Evolutionary conservation across 2,888 invertebrate genomes (phyloP), one percentile per base, ranked within the genome.

Genomic region (Rhamnusium bicolor): DNA sequence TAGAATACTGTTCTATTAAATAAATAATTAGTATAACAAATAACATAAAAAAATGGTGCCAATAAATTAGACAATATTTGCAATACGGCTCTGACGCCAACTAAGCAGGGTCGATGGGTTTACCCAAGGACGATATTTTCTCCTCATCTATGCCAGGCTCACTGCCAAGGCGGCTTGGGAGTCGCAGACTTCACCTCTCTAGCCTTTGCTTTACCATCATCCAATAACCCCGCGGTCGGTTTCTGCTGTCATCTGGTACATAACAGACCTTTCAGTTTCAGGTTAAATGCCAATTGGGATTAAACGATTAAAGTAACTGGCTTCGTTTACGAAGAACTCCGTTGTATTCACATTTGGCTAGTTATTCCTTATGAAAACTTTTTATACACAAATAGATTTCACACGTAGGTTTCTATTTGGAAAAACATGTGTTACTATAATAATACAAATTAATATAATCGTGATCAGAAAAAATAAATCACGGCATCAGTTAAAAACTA

Each of bases 61-160:
- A 6, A 14, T 6, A 18, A 18, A 18, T 2, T n/a, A 56, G 0
- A 2, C 12, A 62, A 49, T 46, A 62, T 24, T 46, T 27, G 21
- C 49, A 18, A 7, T n/a, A 47, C 76, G 76, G 58, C 21, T 68
- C 76, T 76, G 73, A n/a, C 29, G 49, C 51, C 60, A 63, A 69
- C 72, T 12, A 65, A 72, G 72, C 66, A 69, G 72, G 76, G 76
- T 76, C 76, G 76, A 76, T 74, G 75, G 68, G 73, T 76, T 73
- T 56, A 72, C 67, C 68, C 76, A 76, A 76, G 76, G 76, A 73
- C 72, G 72, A 19, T 61, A 14, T n/a, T 68, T 69, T 70, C 69
- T 65, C 62, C 72, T 69, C 58, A 65, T 62, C n/a, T 54, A 54
- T 27, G 54, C 54, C 54, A 54, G 54, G 27, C 40, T 40, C 65